phyloP scores from a whole-genome alignment of 2,113 vertebrate genomes.

The Hymenochirus boettgeri region DNA sequence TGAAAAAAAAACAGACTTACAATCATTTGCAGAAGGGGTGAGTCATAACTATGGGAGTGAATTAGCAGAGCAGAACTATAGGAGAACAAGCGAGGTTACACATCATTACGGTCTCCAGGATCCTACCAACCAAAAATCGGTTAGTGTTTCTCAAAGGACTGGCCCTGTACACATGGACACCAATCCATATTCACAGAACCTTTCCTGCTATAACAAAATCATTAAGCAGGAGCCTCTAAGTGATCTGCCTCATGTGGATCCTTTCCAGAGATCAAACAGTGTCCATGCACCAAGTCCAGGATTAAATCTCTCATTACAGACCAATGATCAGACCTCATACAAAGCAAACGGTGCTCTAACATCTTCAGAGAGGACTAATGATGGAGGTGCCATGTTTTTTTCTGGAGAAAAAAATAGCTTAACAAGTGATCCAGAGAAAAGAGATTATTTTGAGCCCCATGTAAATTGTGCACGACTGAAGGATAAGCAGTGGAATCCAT shows the following conservation, averaged over 20 bases:
- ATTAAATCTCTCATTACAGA: constrained; percentile 44
- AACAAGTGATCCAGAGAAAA: constrained; percentile 14
- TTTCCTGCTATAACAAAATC: constrained; percentile 57
- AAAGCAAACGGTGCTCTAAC: constrained; percentile 61
- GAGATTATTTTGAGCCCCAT: constrained; percentile 49
- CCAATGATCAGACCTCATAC: constrained; percentile 58
- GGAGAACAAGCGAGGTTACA: constrained; percentile 54
- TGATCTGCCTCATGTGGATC: constrained; percentile 59
- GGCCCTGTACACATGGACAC: constrained; percentile 58
- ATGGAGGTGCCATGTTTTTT: constrained; percentile 53
- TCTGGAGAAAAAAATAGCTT: constrained; percentile 49
- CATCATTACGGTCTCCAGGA: constrained; percentile 69
- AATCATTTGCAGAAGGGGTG: constrained; percentile 71
- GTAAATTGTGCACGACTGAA: constrained; percentile 61
- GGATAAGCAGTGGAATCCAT: constrained; percentile 55
- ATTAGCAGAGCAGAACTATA: constrained; percentile 61
- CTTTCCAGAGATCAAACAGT: constrained; percentile 47
- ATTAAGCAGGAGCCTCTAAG: constrained; percentile 92
- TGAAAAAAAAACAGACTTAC: constrained; percentile 82
- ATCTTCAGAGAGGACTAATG: constrained; percentile 62
- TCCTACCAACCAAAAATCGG: constrained; percentile 53
- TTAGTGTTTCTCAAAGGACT: constrained; percentile 53
- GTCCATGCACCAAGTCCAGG: background rate
- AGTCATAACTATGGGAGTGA: constrained; percentile 63
- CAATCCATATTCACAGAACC: constrained; percentile 61